phyloP scores from a whole-genome alignment of 2,113 vertebrate species.

The Corythornis cristatus region DNA sequence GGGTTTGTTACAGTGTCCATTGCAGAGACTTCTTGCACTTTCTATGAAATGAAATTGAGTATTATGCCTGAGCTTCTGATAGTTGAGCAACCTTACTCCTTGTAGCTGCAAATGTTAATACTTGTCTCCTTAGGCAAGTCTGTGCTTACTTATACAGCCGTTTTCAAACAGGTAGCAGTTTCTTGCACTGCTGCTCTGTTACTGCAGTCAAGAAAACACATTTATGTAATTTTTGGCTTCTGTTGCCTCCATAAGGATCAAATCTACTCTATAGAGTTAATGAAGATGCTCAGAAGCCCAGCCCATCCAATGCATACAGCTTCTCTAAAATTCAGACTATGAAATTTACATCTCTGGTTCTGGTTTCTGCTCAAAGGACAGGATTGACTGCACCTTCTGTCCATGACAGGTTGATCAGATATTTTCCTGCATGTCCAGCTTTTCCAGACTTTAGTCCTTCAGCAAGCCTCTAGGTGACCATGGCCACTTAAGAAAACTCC shows the following conservation, averaged over 20 bases:
- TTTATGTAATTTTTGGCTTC: background rate
- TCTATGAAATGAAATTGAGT: background rate
- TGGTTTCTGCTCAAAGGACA: background rate
- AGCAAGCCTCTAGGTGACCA: background rate
- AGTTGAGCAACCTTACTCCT: background rate
- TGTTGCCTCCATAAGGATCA: background rate
- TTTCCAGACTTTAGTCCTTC: background rate
- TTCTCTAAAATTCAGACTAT: background rate
- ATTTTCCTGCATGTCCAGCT: background rate
- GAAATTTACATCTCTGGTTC: background rate
- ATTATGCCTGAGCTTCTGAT: background rate
- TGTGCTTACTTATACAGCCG: background rate
- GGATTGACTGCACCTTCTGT: background rate
- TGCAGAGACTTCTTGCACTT: background rate
- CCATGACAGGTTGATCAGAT: fast-evolving
- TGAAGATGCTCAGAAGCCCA: background rate
- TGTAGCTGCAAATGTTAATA: background rate
- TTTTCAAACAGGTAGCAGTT: background rate
- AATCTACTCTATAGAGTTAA: background rate
- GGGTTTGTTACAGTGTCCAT: background rate
- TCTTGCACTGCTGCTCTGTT: background rate
- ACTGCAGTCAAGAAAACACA: background rate
- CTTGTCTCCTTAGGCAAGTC: background rate
- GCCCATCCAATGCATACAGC: background rate
- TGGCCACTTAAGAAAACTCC: background rate